Evolutionary conservation across 1,140 invertebrate species (phyloP).

Genomic region (Drosophila chauvacae): DNA sequence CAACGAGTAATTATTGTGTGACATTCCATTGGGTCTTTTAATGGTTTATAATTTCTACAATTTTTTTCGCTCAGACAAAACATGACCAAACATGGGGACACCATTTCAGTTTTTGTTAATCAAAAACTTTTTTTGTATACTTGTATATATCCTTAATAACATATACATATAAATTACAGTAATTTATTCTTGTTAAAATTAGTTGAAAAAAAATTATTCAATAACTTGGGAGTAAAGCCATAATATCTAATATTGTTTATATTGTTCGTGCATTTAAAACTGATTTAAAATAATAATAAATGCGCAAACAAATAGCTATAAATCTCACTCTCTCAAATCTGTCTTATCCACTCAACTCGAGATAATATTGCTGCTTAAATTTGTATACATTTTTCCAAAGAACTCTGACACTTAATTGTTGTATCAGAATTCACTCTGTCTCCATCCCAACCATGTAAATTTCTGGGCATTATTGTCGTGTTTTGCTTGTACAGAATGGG

Average conservation of each 20-base stretch:
- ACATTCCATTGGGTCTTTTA: too few relatives aligned
- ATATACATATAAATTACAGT: not conserved
- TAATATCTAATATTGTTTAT: not conserved
- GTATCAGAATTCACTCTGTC: constrained; percentile 16
- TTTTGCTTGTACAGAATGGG: constrained; percentile 11
- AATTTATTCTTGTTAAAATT: not conserved
- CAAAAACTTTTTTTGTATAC: not conserved
- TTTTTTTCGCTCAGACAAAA: not conserved
- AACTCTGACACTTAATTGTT: constrained; percentile 7
- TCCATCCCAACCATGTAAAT: constrained; percentile 24
- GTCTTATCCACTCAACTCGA: not conserved
- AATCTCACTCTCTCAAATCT: not conserved
- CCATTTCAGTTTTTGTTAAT: too few relatives aligned
- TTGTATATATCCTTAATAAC: not conserved
- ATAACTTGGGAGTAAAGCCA: not conserved
- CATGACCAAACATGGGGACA: not conserved
- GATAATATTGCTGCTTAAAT: not conserved
- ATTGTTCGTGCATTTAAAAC: not conserved
- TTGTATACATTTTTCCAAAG: constrained; percentile 4
- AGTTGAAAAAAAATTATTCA: not conserved
- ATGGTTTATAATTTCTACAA: not conserved
- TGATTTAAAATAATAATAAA: not conserved
- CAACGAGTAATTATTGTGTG: not conserved
- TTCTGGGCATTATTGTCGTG: constrained; percentile 27
- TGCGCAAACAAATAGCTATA: not conserved